phyloP scores from a whole-genome alignment of 2,888 invertebrate genomes.

The Leuctra nigra region DNA sequence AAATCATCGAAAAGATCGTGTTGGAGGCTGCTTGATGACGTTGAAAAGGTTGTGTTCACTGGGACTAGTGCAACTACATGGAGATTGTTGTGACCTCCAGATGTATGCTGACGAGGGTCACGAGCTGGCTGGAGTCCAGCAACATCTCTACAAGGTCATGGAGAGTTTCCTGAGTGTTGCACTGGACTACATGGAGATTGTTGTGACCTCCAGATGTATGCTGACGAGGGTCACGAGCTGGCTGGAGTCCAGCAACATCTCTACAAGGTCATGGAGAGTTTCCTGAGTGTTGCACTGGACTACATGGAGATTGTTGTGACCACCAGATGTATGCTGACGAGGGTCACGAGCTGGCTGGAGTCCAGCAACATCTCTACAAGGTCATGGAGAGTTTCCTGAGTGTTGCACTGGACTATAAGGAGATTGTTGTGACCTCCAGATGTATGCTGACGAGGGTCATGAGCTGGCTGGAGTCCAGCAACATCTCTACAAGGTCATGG shows the following conservation, averaged over 20 bases:
- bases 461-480: constrained; percentile 61
- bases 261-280: constrained; percentile 78
- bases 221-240: constrained; percentile 76
- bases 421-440: no score
- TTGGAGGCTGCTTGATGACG: no score
- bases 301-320: no score
- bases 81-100: no score
- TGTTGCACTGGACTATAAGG: no score
- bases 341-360: constrained; percentile 65
- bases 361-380: constrained; percentile 70
- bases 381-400: constrained; percentile 84
- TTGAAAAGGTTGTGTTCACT: no score
- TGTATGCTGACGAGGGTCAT: constrained; percentile 84
- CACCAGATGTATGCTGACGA: constrained; percentile 86
- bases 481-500: constrained; percentile 79
- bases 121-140: constrained; percentile 59
- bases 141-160: constrained; percentile 77
- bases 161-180: constrained; percentile 86
- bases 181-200: no score
- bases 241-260: constrained; percentile 67
- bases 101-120: constrained; percentile 85
- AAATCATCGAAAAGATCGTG: no score
- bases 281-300: no score
- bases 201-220: constrained; percentile 79
- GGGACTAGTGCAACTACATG: no score